These are phyloP conservation scores for Bombus cullumanus DNA, from an alignment of 1,140 invertebrate species.

Conservation along the genomic window DNA sequence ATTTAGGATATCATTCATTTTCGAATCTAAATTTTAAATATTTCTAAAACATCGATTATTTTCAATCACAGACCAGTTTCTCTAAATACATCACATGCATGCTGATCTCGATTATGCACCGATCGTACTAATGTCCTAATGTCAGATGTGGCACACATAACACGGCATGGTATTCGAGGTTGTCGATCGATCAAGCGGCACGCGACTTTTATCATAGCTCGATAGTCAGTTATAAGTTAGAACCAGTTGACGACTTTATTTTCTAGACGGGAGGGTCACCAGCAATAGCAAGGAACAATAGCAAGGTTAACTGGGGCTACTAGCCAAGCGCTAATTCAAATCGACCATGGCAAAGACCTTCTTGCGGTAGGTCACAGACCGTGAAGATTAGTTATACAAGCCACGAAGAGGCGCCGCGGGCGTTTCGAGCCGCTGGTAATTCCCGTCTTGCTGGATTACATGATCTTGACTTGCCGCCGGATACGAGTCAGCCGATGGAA, in stretches of 20 bases:
- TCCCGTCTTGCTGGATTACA: constrained; percentile 33
- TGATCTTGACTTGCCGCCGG: constrained; percentile 14
- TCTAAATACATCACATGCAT: neutral
- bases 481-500: constrained; percentile 6
- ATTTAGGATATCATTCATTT: too few species aligned
- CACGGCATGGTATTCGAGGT: too few species aligned
- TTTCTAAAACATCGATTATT: too few species aligned
- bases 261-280: constrained; percentile 21
- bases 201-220: constrained; percentile 47
- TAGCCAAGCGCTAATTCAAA: constrained; percentile 55
- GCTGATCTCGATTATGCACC: neutral
- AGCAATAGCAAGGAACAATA: constrained; percentile 74
- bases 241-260: constrained; percentile 27
- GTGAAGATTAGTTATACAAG: constrained; percentile 53
- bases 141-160: neutral
- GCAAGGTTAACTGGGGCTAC: constrained; percentile 68
- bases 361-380: constrained; percentile 66
- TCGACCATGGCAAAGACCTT: constrained; percentile 75
- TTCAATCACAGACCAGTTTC: too few species aligned
- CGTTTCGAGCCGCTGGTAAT: constrained; percentile 50
- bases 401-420: constrained; percentile 51
- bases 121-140: neutral
- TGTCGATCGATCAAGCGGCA: constrained; percentile 19
- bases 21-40: too few species aligned
- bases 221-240: constrained; percentile 12